Evolutionary conservation across 2,113 vertebrate genomes (phyloP), one percentile per base, ranked within the genome.

Genomic region (Brienomyrus longianalis): DNA sequence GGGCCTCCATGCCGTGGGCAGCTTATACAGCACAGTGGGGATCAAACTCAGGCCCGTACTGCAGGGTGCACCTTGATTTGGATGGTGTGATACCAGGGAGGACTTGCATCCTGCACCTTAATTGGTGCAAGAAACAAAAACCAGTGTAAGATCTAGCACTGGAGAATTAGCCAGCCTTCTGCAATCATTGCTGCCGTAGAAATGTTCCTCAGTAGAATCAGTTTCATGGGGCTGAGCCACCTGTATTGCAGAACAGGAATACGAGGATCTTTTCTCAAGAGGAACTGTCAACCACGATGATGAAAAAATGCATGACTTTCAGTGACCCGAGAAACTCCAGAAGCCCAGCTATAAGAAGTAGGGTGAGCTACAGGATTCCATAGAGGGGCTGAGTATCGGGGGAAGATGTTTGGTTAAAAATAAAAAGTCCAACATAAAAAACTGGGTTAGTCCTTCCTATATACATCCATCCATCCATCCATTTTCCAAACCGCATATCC

Each of bases 21-120:
- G 31, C 31, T 39, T 35, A 77, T 9, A 31, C 70, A 77, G 70
- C 70, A 39, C 70, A 39, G 70, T 77, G 70, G 70, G 35, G 31
- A 39, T 77, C 27, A 77, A 19, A 17, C 70, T 15, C 70, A 17
- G 31, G 70, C 35, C 70, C 6, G 11, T 17, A 39, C 70, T 35
- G 70, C 70, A 77, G 70, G 70, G 70, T 77, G 70, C 70, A 77
- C 70, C 70, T 77, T 39, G 31, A 77, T 77, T 77, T 77, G 70
- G 70, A 77, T 17, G 31, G 31, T 77, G 70, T 39, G 70, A 77
- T 35, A 13, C 27, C 27, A 77, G 35, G 31, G 70, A 77, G 13
- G 5, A 77, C 70, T 39, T 17, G 35, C 15, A 77, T 77, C 70
- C 31, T 15, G 2, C 31, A 77, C 31, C 70, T 66, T 77, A 77